Evolutionary conservation across 1,140 invertebrate species (phyloP).

Genomic region (Conus betulinus): DNA sequence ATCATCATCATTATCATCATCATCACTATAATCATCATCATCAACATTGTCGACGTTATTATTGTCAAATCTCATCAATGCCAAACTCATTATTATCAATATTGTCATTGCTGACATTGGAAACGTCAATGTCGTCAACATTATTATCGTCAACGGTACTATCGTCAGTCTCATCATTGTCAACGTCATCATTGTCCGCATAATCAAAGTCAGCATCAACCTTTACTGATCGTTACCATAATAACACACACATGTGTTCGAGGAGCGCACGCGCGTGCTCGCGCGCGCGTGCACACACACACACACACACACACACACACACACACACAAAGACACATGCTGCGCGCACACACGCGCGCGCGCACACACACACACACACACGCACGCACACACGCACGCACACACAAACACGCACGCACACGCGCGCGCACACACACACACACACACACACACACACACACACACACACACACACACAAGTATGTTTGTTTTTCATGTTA

Average conservation of each 20-base stretch:
- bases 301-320: neutral
- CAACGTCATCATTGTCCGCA: too few species aligned
- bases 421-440: neutral
- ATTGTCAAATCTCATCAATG: neutral
- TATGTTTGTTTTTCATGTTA: too few species aligned
- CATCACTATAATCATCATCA: conserved; percentile 31
- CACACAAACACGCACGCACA: neutral
- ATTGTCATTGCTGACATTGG: too few species aligned
- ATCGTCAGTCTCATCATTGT: too few species aligned
- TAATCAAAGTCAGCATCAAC: too few species aligned
- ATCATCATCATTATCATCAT: conserved; percentile 38
- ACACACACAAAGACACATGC: too few species aligned
- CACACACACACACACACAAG: neutral
- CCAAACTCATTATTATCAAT: too few species aligned
- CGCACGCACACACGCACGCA: neutral
- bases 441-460: neutral
- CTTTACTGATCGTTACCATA: too few species aligned
- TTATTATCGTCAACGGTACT: too few species aligned
- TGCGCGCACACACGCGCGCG: neutral
- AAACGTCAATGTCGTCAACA: too few species aligned
- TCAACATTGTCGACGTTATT: conserved; percentile 5
- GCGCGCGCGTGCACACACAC: neutral
- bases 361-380: neutral
- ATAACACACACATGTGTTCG: too few species aligned
- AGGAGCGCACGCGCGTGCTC: too few species aligned